phyloP scores from a whole-genome alignment of 2,113 vertebrate species.

The Ictidomys tridecemlineatus region DNA sequence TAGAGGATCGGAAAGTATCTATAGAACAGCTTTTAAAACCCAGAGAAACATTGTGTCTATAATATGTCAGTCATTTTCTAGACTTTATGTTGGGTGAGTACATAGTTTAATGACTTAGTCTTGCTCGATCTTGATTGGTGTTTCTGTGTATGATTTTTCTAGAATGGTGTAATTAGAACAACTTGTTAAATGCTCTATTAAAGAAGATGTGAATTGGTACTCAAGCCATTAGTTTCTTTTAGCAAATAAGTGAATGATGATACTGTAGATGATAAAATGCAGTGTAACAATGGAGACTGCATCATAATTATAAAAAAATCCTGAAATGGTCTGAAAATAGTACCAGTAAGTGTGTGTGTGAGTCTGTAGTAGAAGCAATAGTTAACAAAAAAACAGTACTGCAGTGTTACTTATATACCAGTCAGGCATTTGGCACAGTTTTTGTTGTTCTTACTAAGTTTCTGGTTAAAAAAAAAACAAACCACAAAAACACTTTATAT shows the following conservation, averaged over 20 bases:
- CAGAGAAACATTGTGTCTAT: not conserved
- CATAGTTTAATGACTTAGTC: not conserved
- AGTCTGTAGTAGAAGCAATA: not conserved
- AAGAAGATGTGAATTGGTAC: constrained; percentile 15
- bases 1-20: not conserved
- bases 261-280: not conserved
- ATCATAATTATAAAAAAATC: not conserved
- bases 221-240: constrained; percentile 36
- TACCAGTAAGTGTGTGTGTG: not conserved
- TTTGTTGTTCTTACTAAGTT: not conserved
- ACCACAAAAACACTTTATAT: not conserved
- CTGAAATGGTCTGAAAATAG: not conserved
- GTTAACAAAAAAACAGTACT: not conserved
- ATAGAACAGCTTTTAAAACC: not conserved
- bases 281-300: not conserved
- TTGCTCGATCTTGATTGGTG: not conserved
- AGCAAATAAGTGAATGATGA: not conserved
- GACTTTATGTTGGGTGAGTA: not conserved
- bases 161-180: not conserved
- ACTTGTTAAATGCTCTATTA: not conserved
- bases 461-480: not conserved
- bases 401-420: not conserved
- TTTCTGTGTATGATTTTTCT: not conserved
- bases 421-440: not conserved
- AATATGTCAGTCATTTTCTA: not conserved